Evolutionary conservation across 2,888 invertebrate genomes (phyloP).

Genomic region (Diaphora mendica): DNA sequence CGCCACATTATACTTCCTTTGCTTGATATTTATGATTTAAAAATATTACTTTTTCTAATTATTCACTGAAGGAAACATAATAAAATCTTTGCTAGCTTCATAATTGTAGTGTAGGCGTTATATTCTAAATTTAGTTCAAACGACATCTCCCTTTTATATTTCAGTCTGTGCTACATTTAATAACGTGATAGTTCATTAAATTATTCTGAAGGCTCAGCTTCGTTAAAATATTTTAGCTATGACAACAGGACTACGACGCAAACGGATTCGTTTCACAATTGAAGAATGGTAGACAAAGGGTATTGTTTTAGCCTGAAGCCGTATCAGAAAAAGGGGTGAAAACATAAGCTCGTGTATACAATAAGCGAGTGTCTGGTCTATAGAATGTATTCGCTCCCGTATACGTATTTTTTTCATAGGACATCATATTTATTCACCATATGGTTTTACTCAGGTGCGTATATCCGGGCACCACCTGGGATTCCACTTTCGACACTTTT

Average conservation of each 20-base stretch:
- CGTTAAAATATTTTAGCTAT: slow-evolving; percentile 19
- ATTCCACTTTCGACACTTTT: too few relatives aligned
- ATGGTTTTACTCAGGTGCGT: too few relatives aligned
- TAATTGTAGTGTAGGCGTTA: background rate
- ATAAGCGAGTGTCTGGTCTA: slow-evolving; percentile 27
- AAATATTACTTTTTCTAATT: slow-evolving; percentile 22
- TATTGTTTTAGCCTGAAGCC: slow-evolving; percentile 53
- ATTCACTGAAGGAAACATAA: slow-evolving; percentile 8
- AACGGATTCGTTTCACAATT: slow-evolving; percentile 50
- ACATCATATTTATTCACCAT: background rate
- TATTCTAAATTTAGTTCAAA: slow-evolving; percentile 1
- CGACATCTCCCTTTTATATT: background rate
- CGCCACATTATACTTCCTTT: slow-evolving; percentile 44
- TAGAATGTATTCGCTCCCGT: slow-evolving; percentile 13
- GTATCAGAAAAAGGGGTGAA: slow-evolving; percentile 49
- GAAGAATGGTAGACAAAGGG: slow-evolving; percentile 56
- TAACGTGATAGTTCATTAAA: slow-evolving; percentile 1
- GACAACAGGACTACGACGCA: slow-evolving; percentile 19
- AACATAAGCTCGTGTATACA: slow-evolving; percentile 35
- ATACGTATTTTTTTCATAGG: background rate
- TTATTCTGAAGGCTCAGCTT: background rate
- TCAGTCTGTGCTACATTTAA: background rate
- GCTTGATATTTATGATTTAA: slow-evolving; percentile 45
- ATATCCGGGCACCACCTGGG: too few relatives aligned
- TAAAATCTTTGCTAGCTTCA: background rate